A percentile compares a stretch with the other conserved stretches of the same genome.
These are phyloP conservation scores for Bellardia pandia DNA, from an alignment of 2,888 invertebrate species.

Conservation along the genomic window DNA sequence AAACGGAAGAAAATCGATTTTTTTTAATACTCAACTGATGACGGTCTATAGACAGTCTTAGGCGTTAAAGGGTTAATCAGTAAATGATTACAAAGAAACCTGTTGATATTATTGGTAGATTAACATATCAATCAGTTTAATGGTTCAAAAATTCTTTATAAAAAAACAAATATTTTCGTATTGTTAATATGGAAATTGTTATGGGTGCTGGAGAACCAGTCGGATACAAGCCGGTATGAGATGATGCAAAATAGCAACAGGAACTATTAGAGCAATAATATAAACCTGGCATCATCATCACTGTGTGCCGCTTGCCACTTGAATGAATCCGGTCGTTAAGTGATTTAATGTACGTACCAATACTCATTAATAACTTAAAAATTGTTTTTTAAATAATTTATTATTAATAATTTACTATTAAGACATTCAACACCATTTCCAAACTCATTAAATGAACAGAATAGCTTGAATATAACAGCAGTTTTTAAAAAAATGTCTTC, in stretches of 20 bases:
- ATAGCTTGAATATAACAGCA: too few species aligned
- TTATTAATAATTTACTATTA: slow-evolving; percentile 7
- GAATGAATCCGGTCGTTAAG: not conserved
- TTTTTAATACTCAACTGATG: too few species aligned
- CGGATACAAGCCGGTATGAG: not conserved
- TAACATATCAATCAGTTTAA: slow-evolving; percentile 19
- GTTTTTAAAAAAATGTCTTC: too few species aligned
- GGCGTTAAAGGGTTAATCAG: too few species aligned
- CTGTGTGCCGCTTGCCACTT: not conserved
- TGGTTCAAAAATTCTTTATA: slow-evolving; percentile 7
- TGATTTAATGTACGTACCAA: not conserved
- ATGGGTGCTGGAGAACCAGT: not conserved
- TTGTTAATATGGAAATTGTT: not conserved
- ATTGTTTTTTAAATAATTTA: slow-evolving; percentile 13
- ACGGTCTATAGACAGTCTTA: too few species aligned
- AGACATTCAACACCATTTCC: slow-evolving; percentile 18
- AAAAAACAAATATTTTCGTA: not conserved
- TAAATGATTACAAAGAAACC: slow-evolving; percentile 22
- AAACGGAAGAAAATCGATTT: too few species aligned
- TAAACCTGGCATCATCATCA: too few species aligned
- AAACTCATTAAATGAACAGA: too few species aligned
- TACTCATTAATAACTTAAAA: slow-evolving; percentile 9
- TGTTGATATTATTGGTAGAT: slow-evolving; percentile 40
- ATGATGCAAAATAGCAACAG: slow-evolving; percentile 18
- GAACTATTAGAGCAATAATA: slow-evolving; percentile 1